These are phyloP conservation scores for Micromussa lordhowensis DNA, from an alignment of 92 coral and sea anemone species.

Conservation along the genomic window DNA sequence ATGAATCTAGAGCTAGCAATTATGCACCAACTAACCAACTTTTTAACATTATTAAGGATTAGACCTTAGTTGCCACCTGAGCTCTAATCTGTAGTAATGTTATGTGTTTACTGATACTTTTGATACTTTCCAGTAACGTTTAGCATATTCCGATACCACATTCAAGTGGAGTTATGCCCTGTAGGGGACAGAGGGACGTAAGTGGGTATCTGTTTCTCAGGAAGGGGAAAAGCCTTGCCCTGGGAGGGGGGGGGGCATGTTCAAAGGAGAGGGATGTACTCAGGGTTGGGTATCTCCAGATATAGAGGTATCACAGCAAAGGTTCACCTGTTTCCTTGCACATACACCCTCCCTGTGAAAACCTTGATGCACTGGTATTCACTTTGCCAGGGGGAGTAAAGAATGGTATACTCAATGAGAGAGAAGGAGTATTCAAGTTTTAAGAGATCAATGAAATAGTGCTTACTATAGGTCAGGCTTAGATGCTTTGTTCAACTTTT, in stretches of 20 bases:
- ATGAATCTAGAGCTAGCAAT: background rate
- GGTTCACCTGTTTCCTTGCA: background rate
- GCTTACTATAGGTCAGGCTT: background rate
- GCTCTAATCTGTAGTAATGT: background rate
- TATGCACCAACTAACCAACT: background rate
- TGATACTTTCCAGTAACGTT: background rate
- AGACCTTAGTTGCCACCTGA: background rate
- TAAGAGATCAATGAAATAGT: background rate
- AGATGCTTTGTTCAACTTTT: background rate
- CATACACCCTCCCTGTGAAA: no score
- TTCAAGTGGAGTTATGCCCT: background rate
- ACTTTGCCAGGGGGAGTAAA: background rate
- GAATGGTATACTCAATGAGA: background rate
- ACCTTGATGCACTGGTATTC: no score
- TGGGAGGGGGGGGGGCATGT: background rate
- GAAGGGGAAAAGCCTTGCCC: background rate
- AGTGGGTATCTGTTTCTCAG: background rate
- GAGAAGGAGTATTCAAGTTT: background rate
- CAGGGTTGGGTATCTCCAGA: background rate
- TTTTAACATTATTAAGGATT: background rate
- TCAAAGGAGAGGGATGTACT: background rate
- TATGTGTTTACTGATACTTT: background rate
- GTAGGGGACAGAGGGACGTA: background rate
- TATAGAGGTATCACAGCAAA: background rate
- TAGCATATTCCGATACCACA: background rate